Evolutionary conservation across 2,113 vertebrate genomes (phyloP).

Genomic region (Notarius lentiginosus): DNA sequence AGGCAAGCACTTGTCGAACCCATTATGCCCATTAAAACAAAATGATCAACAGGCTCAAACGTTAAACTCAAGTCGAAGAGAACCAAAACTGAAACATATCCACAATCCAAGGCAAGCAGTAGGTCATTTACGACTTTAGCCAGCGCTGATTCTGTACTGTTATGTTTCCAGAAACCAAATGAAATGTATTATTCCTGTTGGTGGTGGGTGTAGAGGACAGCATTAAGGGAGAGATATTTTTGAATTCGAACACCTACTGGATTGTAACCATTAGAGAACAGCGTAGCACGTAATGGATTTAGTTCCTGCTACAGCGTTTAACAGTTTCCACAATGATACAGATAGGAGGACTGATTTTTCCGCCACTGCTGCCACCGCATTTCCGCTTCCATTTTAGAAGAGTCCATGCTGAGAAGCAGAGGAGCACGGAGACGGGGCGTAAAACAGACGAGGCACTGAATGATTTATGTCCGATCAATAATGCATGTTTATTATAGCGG

Average conservation of each 20-base stretch:
- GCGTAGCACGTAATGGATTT: neutral
- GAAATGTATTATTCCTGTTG: too few relatives aligned
- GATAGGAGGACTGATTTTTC: neutral
- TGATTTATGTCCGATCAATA: conserved; percentile 45
- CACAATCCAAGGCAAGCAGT: neutral
- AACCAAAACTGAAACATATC: neutral
- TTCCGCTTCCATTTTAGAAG: neutral
- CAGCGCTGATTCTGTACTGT: neutral
- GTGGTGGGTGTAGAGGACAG: neutral
- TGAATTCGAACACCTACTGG: too few relatives aligned
- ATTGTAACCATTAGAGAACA: neutral
- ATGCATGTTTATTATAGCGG: conserved; percentile 39
- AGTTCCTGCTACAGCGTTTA: neutral
- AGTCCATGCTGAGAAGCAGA: neutral
- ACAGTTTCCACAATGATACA: neutral
- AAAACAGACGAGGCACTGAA: conserved; percentile 38
- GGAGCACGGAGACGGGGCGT: neutral
- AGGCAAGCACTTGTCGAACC: too few relatives aligned
- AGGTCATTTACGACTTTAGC: neutral
- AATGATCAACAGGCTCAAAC: neutral
- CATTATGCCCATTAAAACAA: neutral
- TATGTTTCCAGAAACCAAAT: neutral
- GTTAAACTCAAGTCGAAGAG: neutral
- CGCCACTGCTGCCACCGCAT: neutral
- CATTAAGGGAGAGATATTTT: neutral